Percentiles rank a stretch among this genome's conserved stretches.
phyloP scores from a whole-genome alignment of 2,113 vertebrate species.

The Nyctibius bracteatus region DNA sequence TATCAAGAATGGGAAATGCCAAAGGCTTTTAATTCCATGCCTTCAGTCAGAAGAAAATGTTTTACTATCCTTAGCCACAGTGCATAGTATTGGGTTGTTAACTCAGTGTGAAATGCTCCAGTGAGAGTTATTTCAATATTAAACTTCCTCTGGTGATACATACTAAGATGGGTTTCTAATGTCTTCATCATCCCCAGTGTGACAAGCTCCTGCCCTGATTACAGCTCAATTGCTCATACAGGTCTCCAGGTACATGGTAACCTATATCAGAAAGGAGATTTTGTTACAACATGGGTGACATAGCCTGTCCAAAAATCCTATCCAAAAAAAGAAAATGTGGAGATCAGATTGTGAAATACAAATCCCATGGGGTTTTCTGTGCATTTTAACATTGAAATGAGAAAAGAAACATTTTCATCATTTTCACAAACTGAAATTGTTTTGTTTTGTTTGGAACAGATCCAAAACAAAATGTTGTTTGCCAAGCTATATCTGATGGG shows the following conservation, averaged over 20 bases:
- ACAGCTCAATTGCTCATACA: background rate
- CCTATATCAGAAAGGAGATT: background rate
- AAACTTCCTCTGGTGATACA: background rate
- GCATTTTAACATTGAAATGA: background rate
- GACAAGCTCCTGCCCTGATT: background rate
- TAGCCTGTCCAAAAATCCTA: background rate
- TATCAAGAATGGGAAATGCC: background rate
- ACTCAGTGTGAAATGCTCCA: background rate
- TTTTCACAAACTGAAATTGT: background rate
- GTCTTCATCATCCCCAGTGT: background rate
- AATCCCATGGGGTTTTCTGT: background rate
- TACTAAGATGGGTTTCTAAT: background rate
- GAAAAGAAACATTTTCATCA: background rate
- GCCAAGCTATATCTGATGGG: background rate
- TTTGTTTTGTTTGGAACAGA: background rate
- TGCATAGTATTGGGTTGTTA: background rate
- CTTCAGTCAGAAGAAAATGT: background rate
- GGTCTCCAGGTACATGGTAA: background rate
- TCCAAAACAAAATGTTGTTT: background rate
- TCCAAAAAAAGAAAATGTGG: background rate
- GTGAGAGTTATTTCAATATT: background rate
- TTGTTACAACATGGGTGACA: background rate
- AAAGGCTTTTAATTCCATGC: background rate
- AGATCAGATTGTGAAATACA: background rate
- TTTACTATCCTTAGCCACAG: background rate